Percentiles rank a stretch among this genome's conserved stretches.
Conservation (phyloP, 2,888 invertebrate species). For the Loripinus fragilis region DNA sequence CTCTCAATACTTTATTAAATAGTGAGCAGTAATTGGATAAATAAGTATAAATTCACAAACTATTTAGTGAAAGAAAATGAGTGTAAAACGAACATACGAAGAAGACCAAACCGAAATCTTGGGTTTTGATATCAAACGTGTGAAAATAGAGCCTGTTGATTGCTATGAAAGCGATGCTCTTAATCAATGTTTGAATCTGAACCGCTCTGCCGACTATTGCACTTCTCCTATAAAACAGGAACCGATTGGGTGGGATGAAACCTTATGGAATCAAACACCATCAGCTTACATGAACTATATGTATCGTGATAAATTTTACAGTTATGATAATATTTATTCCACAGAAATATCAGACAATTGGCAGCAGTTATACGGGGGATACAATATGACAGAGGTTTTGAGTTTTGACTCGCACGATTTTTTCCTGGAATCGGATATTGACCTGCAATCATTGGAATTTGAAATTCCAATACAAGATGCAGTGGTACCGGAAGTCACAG, state of each 20-base stretch:
- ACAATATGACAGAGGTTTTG: not conserved
- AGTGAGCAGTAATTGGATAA: not conserved
- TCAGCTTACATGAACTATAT: not conserved
- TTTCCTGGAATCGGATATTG: constrained; percentile 2
- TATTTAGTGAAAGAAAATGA: not conserved
- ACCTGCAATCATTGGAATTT: not conserved
- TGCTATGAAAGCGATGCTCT: not conserved
- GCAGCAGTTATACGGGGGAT: not conserved
- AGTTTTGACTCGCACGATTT: constrained; percentile 13
- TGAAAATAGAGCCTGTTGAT: not conserved
- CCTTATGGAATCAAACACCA: not conserved
- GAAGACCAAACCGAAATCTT: not conserved
- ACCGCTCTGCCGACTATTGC: too few species aligned
- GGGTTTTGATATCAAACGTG: not conserved
- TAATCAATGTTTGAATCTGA: not conserved
- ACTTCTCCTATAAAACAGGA: not conserved
- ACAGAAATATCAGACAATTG: not conserved
- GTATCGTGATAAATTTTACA: not conserved
- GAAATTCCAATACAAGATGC: not conserved
- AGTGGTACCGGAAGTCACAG: not conserved
- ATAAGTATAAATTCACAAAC: not conserved
- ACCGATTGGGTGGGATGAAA: not conserved
- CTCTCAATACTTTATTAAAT: not conserved
- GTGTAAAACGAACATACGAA: not conserved
- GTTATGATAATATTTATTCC: constrained; percentile 11